These are phyloP conservation scores for Neolamprologus ventralis DNA, from an alignment of 2,113 vertebrate species.

Conservation along the genomic window DNA sequence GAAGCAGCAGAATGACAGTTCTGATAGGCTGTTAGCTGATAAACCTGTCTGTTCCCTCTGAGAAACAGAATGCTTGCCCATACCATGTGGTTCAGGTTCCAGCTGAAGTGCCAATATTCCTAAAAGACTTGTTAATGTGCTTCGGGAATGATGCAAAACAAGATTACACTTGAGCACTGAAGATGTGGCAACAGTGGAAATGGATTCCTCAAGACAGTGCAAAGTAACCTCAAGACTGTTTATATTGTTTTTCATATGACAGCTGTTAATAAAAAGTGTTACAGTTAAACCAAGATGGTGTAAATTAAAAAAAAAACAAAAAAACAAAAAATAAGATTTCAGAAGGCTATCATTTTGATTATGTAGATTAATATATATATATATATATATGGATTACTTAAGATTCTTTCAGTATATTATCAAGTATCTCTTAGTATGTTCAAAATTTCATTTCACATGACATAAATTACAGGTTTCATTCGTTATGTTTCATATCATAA, in stretches of 20 bases:
- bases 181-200: background rate
- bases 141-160: background rate
- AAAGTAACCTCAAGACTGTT: background rate
- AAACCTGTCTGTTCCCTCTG: background rate
- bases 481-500: background rate
- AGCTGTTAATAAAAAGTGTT: background rate
- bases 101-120: background rate
- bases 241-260: background rate
- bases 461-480: background rate
- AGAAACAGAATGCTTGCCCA: background rate
- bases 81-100: background rate
- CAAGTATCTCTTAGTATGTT: background rate
- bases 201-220: background rate
- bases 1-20: background rate
- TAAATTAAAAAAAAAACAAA: fast-evolving
- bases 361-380: background rate
- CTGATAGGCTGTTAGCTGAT: background rate
- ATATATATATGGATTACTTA: background rate
- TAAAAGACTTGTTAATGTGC: background rate
- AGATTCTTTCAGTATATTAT: background rate
- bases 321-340: background rate
- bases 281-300: background rate
- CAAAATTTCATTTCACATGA: background rate
- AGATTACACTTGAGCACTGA: background rate
- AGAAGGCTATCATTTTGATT: background rate